Base-by-base conservation (phyloP, 2,888 invertebrate genomes). In the Parnassius orleans region DNA sequence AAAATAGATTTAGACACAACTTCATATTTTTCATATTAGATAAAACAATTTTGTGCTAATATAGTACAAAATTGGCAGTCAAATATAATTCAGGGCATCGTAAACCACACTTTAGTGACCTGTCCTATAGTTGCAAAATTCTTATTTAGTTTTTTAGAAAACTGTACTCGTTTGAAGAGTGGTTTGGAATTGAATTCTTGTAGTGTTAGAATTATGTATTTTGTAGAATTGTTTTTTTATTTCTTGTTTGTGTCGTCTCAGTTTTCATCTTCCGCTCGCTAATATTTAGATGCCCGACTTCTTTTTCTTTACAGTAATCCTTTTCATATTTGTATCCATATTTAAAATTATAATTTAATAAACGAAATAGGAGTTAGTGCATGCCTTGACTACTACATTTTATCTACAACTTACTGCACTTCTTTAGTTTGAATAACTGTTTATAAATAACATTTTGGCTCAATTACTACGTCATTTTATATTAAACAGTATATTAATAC, bases 101-200 rank as follows among this genome's bases (percentile, higher is more conserved):
- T 86, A 84, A 87, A 87, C 87, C 86, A 89, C 87, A 76, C 79
- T 72, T 79, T 84, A 80, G 84, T 80, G 79, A 87, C 83, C 90
- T 90, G 89, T 90, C 90, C 91, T 90, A 90, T 90, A 90, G 90
- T 90, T 91, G 90, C 91, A 90, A 90, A 90, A 90, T 86, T 79
- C 74, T 70, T 78, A 77, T 81, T 67, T 72, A 74, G 70, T 69
- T 65, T 2, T 63, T 68, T 84, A 80, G 79, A 77, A 71, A 67
- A 79, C 76, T 85, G 78, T 85, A 74, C 81, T 69, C 75, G 79
- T 84, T 78, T 84, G 67, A 73, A 72, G 68, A 73, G 69, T 81
- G 80, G 71, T 74, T 80, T 81, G 76, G 75, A 66, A 70, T 72
- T 81, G 73, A 54, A 60, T 67, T 83, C 75, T 80, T 68, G 84